Conservation (phyloP, 2,797 vertebrate species). For the Ataeniobius toweri region DNA sequence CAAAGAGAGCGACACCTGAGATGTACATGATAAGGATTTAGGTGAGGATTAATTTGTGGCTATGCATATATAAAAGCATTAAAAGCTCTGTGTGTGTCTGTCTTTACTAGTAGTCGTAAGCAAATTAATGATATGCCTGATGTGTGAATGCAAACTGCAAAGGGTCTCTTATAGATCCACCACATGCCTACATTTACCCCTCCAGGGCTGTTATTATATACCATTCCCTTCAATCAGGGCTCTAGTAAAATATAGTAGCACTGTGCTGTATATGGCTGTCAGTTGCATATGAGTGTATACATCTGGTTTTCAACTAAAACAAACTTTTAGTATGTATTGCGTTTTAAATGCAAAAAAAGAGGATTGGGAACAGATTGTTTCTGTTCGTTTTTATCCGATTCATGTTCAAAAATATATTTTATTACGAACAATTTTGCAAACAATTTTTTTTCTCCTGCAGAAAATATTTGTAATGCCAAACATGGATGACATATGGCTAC, state of each 20-base stretch:
- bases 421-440: background rate
- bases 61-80: slow-evolving; percentile 46
- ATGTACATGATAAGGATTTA: background rate
- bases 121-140: slow-evolving; percentile 51
- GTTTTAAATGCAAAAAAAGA: background rate
- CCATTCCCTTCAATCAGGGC: slow-evolving; percentile 6
- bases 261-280: slow-evolving; percentile 31
- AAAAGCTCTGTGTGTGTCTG: slow-evolving; percentile 30
- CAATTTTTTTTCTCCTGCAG: slow-evolving; percentile 68
- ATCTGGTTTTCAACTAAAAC: slow-evolving; percentile 32
- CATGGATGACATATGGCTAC: slow-evolving; percentile 98
- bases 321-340: background rate
- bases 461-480: slow-evolving; percentile 99
- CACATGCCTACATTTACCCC: slow-evolving; percentile 56
- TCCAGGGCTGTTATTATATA: slow-evolving; percentile 45
- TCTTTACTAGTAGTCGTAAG: slow-evolving; percentile 33
- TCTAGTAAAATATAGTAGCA: slow-evolving; percentile 47
- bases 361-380: background rate
- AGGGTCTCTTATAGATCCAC: slow-evolving; percentile 37
- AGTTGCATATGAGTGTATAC: slow-evolving; percentile 32
- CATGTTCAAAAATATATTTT: background rate
- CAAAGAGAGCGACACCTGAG: slow-evolving; percentile 18
- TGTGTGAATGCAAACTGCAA: slow-evolving; percentile 48
- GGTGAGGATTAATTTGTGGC: slow-evolving; percentile 30
- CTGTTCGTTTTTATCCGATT: background rate